These are phyloP conservation scores for Cryptoleucopteryx plumbea DNA, from an alignment of 2,113 vertebrate species.

Conservation along the genomic window DNA sequence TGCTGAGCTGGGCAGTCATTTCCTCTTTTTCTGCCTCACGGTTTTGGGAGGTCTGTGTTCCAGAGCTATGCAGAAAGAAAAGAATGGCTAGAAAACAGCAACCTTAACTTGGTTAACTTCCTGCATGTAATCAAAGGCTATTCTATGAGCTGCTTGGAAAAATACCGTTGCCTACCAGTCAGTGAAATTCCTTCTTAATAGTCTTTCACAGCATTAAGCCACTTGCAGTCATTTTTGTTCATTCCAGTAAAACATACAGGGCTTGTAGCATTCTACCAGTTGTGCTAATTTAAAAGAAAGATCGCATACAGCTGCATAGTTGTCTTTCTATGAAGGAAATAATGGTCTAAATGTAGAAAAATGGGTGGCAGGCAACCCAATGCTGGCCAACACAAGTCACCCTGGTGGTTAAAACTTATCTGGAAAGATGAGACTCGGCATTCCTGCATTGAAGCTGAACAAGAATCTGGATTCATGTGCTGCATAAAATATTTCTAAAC, in stretches of 20 bases:
- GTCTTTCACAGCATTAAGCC: neutral
- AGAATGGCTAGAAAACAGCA: neutral
- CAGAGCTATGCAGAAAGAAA: neutral
- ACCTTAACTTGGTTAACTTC: neutral
- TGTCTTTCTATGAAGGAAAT: neutral
- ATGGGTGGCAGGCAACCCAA: neutral
- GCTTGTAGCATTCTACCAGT: neutral
- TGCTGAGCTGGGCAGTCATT: neutral
- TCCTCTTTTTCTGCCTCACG: neutral
- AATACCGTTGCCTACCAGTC: neutral
- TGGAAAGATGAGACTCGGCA: neutral
- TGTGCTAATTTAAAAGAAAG: neutral
- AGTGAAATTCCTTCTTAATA: neutral
- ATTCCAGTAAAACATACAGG: neutral
- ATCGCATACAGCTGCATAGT: neutral
- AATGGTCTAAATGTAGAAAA: neutral
- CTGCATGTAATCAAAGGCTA: neutral
- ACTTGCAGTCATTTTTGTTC: neutral
- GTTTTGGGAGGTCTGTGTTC: neutral
- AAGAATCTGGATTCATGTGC: neutral
- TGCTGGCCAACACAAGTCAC: neutral
- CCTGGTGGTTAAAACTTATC: neutral
- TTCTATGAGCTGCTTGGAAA: neutral
- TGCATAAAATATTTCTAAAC: neutral
- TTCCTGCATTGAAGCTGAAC: neutral